Evolutionary conservation across 2,113 vertebrate species (phyloP).

Genomic region (Macaca fascicularis): T2T-MFA8v1.1 NC_088381.1:119641001-119641500

Average conservation of each 20-base stretch:
- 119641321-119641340: not conserved
- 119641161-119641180: not conserved
- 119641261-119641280: not conserved
- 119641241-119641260: not conserved
- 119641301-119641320: not conserved
- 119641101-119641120: not conserved
- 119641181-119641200: not conserved
- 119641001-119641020: conserved; percentile 97
- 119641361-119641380: not conserved
- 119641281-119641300: rapidly evolving
- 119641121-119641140: not conserved
- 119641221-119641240: not conserved
- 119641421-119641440: not conserved
- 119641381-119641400: not conserved
- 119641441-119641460: not conserved
- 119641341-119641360: not conserved
- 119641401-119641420: not conserved
- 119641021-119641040: conserved; percentile 94
- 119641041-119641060: conserved; percentile 93
- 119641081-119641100: rapidly evolving
- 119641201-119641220: not conserved
- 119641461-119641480: not conserved
- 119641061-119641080: rapidly evolving
- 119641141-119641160: not conserved
- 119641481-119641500: not conserved